phyloP scores from a whole-genome alignment of 2,797 vertebrate genomes.

The Sebastes melanostomus region DNA sequence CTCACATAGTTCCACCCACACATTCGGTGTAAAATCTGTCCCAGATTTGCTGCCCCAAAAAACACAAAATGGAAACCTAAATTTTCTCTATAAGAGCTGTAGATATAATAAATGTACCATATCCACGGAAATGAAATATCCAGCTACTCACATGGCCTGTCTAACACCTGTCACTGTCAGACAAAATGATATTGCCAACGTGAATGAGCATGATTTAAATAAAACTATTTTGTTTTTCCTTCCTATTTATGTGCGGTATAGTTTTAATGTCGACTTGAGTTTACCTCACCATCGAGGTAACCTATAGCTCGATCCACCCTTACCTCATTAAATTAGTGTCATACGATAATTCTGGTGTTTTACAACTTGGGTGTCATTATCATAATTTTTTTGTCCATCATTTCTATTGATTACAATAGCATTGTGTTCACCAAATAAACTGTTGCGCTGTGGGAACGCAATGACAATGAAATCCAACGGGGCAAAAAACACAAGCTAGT shows the following conservation, averaged over 20 bases:
- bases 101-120: slow-evolving; percentile 41
- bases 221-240: background rate
- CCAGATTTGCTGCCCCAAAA: slow-evolving; percentile 55
- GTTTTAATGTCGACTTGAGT: background rate
- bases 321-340: background rate
- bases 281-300: background rate
- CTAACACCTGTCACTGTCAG: slow-evolving; percentile 50
- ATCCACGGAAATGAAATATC: slow-evolving; percentile 37
- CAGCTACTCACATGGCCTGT: slow-evolving; percentile 10
- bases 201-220: slow-evolving; percentile 18
- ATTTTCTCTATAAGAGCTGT: slow-evolving; percentile 21
- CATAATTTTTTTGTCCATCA: background rate
- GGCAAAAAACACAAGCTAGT: background rate
- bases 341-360: background rate
- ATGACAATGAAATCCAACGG: too few species aligned
- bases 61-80: slow-evolving; percentile 35
- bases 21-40: slow-evolving; percentile 59
- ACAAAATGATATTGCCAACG: slow-evolving; percentile 18
- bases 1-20: slow-evolving; percentile 61
- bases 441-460: background rate
- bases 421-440: background rate
- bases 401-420: background rate
- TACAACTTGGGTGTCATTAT: background rate
- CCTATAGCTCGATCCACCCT: background rate
- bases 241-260: background rate